Conservation (phyloP, 2,888 invertebrate species). For the Epinotia ramella region DNA sequence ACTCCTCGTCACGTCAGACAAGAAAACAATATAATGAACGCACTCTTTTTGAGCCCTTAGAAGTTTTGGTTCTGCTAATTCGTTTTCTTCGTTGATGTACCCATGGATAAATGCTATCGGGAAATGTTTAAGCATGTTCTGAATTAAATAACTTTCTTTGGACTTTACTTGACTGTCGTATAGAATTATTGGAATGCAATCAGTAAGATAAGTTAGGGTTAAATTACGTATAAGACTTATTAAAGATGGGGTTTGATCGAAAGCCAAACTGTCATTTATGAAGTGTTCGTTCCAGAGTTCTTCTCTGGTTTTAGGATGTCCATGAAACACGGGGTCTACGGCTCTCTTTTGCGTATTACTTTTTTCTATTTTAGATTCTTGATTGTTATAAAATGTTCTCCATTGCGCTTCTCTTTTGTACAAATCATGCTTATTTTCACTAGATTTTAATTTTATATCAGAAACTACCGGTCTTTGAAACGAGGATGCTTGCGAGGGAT, state of each 20-base stretch:
- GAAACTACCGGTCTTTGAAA: background rate
- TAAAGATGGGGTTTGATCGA: conserved; percentile 85
- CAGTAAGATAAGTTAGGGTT: conserved; percentile 84
- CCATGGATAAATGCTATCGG: conserved; percentile 87
- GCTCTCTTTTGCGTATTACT: conserved; percentile 60
- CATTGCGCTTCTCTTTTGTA: conserved; percentile 42
- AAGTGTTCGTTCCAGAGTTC: conserved; percentile 83
- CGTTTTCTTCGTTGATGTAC: conserved; percentile 80
- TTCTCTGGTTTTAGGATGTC: conserved; percentile 85
- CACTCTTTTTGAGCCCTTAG: conserved; percentile 80
- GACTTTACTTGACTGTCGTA: conserved; percentile 87
- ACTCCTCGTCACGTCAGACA: conserved; percentile 87
- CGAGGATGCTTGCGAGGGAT: conserved; percentile 61
- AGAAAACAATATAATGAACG: conserved; percentile 87
- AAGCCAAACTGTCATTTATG: conserved; percentile 66
- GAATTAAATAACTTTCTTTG: conserved; percentile 83
- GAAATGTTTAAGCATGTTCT: conserved; percentile 84
- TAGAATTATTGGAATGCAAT: conserved; percentile 88
- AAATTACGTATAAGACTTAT: conserved; percentile 86
- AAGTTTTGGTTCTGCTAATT: conserved; percentile 75
- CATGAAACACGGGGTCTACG: conserved; percentile 82
- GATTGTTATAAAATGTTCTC: conserved; percentile 48
- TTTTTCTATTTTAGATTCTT: background rate
- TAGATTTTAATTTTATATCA: background rate
- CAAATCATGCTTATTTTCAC: background rate